These are phyloP conservation scores for Telmatochromis sp. DNA, from an alignment of 2,113 vertebrate genomes.

Conservation along the genomic window DNA sequence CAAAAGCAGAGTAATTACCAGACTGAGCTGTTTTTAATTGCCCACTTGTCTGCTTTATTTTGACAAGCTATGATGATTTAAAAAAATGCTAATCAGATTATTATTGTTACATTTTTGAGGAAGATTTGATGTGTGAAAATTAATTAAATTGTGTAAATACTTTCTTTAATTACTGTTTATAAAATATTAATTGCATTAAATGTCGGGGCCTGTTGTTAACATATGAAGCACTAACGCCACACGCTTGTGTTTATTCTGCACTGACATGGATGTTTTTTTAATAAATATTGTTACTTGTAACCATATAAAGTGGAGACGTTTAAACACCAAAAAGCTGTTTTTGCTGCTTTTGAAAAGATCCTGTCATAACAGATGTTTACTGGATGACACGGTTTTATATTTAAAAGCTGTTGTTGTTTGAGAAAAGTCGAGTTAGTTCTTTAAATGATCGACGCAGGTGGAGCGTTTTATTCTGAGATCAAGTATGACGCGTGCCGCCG, in stretches of 20 bases:
- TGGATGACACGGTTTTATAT: not conserved
- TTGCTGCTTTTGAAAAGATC: not conserved
- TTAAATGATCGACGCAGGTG: not conserved
- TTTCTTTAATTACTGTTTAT: not conserved
- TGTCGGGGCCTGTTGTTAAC: not conserved
- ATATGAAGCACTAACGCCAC: not conserved
- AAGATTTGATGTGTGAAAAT: not conserved
- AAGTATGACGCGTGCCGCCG: not conserved
- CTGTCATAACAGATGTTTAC: rapidly evolving
- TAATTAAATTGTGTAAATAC: not conserved
- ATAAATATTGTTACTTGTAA: not conserved
- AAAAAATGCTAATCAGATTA: not conserved
- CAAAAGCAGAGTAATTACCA: not conserved
- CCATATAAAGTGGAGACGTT: no score
- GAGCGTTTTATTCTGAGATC: not conserved
- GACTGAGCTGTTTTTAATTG: not conserved
- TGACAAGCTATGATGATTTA: not conserved
- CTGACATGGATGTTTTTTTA: rapidly evolving
- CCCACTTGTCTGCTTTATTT: not conserved
- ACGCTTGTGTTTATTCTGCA: not conserved
- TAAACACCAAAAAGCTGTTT: not conserved
- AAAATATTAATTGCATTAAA: not conserved
- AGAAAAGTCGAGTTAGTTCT: not conserved
- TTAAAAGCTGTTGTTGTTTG: not conserved
- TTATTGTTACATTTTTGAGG: not conserved